Evolutionary conservation across 2,888 invertebrate species (phyloP), one percentile per base, ranked within the genome.

Genomic region (Perizoma flavofasciatum): DNA sequence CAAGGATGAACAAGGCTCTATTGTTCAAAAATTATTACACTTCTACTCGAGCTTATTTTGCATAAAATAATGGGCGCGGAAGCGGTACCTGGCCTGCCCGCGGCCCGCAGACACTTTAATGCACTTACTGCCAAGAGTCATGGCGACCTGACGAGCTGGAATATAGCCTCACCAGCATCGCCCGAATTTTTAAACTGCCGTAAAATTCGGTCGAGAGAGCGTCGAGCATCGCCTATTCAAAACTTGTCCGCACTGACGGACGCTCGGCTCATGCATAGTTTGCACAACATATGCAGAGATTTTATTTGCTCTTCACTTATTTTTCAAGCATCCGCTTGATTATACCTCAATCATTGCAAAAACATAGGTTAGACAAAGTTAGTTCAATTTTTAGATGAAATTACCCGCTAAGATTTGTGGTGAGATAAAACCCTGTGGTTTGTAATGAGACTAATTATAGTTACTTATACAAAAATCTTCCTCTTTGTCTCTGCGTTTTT

Each of bases 1-100:
- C 65, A 70, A 72, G 64, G 68, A 70, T 66, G 70, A 73, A 74
- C 72, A 77, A 78, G 80, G 78, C 74, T 69, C 81, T 75, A 81
- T 87, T 86, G 84, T 85, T 82, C 75, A 74, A 74, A 79, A 86
- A 85, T 82, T 86, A 84, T 83, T 77, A 79, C 79, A 80, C 73
- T 75, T 76, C 79, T 78, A 73, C 71, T 74, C 71, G 69, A 72
- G 82, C 72, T 82, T 82, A 80, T 81, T 88, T 85, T 85, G 81
- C 86, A 86, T 87, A 86, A 85, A 86, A 85, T 86, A 87, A 86
- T 85, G 78, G 78, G 59, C 65, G 59, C 73, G 71, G 71, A 75
- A 78, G 70, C 72, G 67, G 72, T 76, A 81, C 79, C 79, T 82
- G 77, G 71, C 67, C 64, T 37, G 55, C 67, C 59, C 58, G 67